phyloP scores from a whole-genome alignment of 92 coral and sea anemone genomes.

The Desmophyllum pertusum region DNA sequence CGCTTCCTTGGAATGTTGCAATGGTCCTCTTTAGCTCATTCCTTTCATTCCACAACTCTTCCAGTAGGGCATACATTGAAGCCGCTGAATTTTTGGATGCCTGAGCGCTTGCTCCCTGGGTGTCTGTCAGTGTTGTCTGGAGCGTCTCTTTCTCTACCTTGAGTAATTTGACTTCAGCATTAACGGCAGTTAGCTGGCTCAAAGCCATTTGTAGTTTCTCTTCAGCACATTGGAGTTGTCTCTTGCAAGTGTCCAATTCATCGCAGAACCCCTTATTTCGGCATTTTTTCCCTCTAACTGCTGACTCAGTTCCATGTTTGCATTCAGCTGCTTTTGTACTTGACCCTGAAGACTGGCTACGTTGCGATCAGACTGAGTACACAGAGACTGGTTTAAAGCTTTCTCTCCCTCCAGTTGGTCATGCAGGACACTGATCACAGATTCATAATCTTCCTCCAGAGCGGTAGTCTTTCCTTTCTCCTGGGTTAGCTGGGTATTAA shows the following conservation, averaged over 20 bases:
- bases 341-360: slow-evolving; percentile 80
- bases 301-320: slow-evolving; percentile 63
- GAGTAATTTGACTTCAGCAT: slow-evolving; percentile 66
- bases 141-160: slow-evolving; percentile 69
- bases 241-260: slow-evolving; percentile 60
- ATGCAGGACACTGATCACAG: slow-evolving; percentile 70
- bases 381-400: slow-evolving; percentile 87
- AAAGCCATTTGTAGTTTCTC: slow-evolving; percentile 47
- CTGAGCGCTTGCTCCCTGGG: slow-evolving; percentile 60
- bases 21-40: slow-evolving; percentile 85
- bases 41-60: slow-evolving; percentile 89
- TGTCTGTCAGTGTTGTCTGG: slow-evolving; percentile 69
- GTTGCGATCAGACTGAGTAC: slow-evolving; percentile 89
- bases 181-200: slow-evolving; percentile 69
- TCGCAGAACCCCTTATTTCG: slow-evolving; percentile 65
- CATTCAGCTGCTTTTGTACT: slow-evolving; percentile 72
- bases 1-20: slow-evolving; percentile 73
- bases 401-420: slow-evolving; percentile 91
- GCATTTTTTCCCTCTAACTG: slow-evolving; percentile 74
- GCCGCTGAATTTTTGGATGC: slow-evolving; percentile 83
- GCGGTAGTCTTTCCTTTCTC: slow-evolving; percentile 77
- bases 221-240: slow-evolving; percentile 51
- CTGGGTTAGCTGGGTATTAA: slow-evolving; percentile 41
- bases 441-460: slow-evolving; percentile 81
- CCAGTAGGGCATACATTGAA: slow-evolving; percentile 91